Evolutionary conservation across 2,888 invertebrate species (phyloP).

Genomic region (Operophtera brumata): DNA sequence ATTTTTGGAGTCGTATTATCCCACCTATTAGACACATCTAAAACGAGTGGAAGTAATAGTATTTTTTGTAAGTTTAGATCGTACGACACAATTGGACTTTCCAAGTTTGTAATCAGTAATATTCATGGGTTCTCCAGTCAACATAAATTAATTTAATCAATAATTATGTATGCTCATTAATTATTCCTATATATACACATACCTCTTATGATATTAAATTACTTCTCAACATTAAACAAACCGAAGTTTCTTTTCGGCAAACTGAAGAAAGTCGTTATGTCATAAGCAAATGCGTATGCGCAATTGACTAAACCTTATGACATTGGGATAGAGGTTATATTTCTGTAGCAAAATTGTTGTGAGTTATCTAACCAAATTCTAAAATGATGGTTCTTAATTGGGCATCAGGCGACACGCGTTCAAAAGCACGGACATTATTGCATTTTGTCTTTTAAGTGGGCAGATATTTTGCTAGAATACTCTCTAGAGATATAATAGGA

Average conservation of each 20-base stretch:
- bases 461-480: background rate
- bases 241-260: constrained; percentile 28
- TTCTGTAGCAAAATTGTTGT: background rate
- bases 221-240: constrained; percentile 21
- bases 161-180: constrained; percentile 8
- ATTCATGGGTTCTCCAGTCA: too few relatives aligned
- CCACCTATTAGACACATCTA: too few relatives aligned
- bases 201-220: constrained; percentile 20
- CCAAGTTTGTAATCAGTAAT: too few relatives aligned
- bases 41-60: too few relatives aligned
- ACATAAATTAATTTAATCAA: background rate
- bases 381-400: constrained; percentile 18
- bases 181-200: constrained; percentile 12
- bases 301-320: constrained; percentile 8
- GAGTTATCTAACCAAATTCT: constrained; percentile 18
- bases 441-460: background rate
- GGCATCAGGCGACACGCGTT: constrained; percentile 9
- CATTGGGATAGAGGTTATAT: constrained; percentile 9
- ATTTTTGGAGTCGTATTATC: too few relatives aligned
- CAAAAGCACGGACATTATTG: constrained; percentile 6
- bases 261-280: constrained; percentile 31
- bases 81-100: too few relatives aligned
- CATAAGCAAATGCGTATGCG: constrained; percentile 8
- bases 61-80: too few relatives aligned
- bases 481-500: too few relatives aligned